phyloP scores from a whole-genome alignment of 2,797 vertebrate genomes.

The Rhabdophis nuchalis region DNA sequence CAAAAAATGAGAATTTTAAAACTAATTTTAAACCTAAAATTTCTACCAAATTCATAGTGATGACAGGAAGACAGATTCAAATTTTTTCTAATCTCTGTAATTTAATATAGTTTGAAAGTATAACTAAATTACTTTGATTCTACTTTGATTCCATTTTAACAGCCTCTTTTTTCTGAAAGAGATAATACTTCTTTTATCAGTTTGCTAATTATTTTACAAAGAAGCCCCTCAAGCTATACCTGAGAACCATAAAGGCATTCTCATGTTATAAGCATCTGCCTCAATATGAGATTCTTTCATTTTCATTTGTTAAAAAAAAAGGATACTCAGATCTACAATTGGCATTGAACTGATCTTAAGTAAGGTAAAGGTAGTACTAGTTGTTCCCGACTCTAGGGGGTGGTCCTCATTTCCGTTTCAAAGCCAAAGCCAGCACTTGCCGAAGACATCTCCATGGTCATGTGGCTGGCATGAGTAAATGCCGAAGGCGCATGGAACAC shows the following conservation, averaged over 20 bases:
- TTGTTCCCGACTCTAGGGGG: no score
- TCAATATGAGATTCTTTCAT: not conserved
- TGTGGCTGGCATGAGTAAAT: no score
- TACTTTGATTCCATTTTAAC: not conserved
- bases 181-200: not conserved
- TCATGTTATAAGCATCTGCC: not conserved
- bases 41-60: constrained; percentile 18
- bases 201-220: not conserved
- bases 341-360: not conserved
- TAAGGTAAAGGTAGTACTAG: no score
- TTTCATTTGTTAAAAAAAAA: not conserved
- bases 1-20: constrained; percentile 40
- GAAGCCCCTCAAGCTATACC: not conserved
- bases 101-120: not conserved
- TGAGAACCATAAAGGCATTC: not conserved
- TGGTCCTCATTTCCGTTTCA: no score
- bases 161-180: not conserved
- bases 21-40: constrained; percentile 26
- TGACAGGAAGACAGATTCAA: constrained; percentile 22
- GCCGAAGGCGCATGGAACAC: no score
- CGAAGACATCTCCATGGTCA: no score
- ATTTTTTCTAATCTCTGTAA: not conserved
- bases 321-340: not conserved
- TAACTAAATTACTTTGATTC: not conserved
- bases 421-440: no score